Percentiles rank a stretch among this genome's conserved stretches.
These are phyloP conservation scores for Rhodophaea formosa DNA, from an alignment of 2,888 invertebrate genomes.

Conservation along the genomic window DNA sequence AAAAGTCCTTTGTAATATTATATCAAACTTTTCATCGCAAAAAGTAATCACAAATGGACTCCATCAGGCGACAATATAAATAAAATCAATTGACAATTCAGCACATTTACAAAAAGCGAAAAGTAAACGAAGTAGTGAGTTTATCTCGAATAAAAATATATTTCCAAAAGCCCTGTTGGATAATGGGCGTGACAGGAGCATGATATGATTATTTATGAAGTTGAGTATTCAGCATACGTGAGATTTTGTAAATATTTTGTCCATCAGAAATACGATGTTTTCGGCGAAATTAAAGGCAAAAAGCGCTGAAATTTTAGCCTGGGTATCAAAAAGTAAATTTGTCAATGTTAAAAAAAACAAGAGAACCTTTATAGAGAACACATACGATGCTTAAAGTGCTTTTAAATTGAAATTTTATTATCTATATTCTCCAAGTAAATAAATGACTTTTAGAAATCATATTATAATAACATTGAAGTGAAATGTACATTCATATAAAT, in stretches of 20 bases:
- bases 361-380: too few relatives aligned
- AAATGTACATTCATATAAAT: too few relatives aligned
- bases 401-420: too few relatives aligned
- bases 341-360: too few relatives aligned
- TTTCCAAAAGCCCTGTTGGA: slow-evolving; percentile 4
- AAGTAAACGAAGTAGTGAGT: background rate
- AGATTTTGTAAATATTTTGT: slow-evolving; percentile 8
- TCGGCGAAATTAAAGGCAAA: background rate
- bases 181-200: background rate
- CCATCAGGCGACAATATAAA: background rate
- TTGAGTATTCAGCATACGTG: background rate
- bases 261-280: slow-evolving; percentile 1
- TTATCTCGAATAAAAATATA: background rate
- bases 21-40: background rate
- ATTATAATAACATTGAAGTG: too few relatives aligned
- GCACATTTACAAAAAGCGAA: background rate
- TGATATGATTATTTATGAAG: slow-evolving; percentile 12
- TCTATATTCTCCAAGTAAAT: too few relatives aligned
- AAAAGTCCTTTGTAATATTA: background rate
- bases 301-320: background rate
- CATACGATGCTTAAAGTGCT: too few relatives aligned
- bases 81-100: background rate
- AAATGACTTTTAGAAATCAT: too few relatives aligned
- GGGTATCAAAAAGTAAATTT: too few relatives aligned
- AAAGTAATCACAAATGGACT: background rate